Base-by-base conservation (phyloP, 2,888 invertebrate species). In the Hipparchia sbordonii region DNA sequence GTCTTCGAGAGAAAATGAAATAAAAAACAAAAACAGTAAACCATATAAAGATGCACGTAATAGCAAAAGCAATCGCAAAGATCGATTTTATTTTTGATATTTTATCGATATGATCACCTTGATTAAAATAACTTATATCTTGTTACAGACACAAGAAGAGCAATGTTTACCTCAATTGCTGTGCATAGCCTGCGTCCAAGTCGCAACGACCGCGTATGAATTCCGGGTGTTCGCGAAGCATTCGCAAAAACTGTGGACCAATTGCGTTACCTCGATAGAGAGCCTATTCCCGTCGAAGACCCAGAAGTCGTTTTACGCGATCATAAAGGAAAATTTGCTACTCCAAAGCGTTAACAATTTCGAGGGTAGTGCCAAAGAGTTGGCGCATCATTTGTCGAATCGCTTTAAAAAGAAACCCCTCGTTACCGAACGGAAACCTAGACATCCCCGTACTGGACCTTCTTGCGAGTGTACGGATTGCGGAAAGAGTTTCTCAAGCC, bases 141-240 rank as follows among this genome's bases (percentile, higher is more conserved):
- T 60, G 71, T 91, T 89, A n/a, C 89, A 93, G 93, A 79, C 91
- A 69, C 72, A 74, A 54, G 90, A 89, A 68, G 92, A 92, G 56
- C 63, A 77, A 0, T 74, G 83, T 6, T 85, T 85, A 69, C 93
- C 93, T 0, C 76, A 77, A 13, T 89, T 89, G 3, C 81, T 85
- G 0, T 93, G 93, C 78, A 84, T 85, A 0, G 67, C 83, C 0
- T 93, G 93, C 79, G 85, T 87, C 0, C 83, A 83, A 61, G 77
- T 83, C 9, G 89, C 89, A 0, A 81, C 90, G 33, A 83, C 89
- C 6, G 91, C 91, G 0, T 87, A 86, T 67, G 87, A 91, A 73
- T 90, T 92, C 77, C 83, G 89, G 0, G 54, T 83, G 0, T 83
- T 90, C 68, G 90, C 90, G 0, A 80, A 76, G 33, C 86, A 81